phyloP scores from a whole-genome alignment of 2,113 vertebrate species.

The Ranitomeya variabilis region DNA sequence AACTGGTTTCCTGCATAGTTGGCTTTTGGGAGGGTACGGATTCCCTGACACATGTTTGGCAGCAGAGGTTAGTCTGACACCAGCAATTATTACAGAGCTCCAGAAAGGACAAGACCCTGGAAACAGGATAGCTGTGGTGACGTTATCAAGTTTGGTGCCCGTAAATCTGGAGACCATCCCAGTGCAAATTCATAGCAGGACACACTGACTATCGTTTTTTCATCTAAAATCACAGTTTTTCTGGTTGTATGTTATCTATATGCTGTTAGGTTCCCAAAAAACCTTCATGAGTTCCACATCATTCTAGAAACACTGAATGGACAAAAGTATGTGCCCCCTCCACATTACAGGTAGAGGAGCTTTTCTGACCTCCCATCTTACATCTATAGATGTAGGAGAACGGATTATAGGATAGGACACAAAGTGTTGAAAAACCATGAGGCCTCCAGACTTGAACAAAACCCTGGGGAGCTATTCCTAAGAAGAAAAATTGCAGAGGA shows the following conservation, averaged over 20 bases:
- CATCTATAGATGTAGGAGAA: too few species aligned
- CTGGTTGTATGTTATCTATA: not conserved
- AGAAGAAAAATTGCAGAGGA: too few species aligned
- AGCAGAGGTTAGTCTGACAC: not conserved
- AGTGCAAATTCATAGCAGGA: not conserved
- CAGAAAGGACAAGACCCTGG: slow-evolving; percentile 19
- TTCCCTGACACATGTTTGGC: not conserved
- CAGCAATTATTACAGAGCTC: not conserved
- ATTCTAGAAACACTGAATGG: too few species aligned
- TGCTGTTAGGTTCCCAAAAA: too few species aligned
- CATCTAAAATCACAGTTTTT: not conserved
- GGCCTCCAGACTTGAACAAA: too few species aligned
- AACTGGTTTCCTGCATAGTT: slow-evolving; percentile 3
- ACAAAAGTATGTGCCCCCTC: too few species aligned
- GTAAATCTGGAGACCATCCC: not conserved
- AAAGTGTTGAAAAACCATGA: too few species aligned
- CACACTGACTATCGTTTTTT: not conserved
- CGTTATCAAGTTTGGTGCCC: not conserved
- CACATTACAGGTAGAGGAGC: too few species aligned
- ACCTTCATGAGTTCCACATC: too few species aligned
- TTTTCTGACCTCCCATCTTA: too few species aligned
- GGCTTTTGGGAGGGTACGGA: not conserved
- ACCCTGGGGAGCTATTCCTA: too few species aligned
- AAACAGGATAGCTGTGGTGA: not conserved
- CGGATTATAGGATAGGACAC: too few species aligned